A percentile compares a stretch with the other conserved stretches of the same genome.
Evolutionary conservation across 2,797 vertebrate genomes (phyloP).

Genomic region (Sebastiscus albofasciatus): DNA sequence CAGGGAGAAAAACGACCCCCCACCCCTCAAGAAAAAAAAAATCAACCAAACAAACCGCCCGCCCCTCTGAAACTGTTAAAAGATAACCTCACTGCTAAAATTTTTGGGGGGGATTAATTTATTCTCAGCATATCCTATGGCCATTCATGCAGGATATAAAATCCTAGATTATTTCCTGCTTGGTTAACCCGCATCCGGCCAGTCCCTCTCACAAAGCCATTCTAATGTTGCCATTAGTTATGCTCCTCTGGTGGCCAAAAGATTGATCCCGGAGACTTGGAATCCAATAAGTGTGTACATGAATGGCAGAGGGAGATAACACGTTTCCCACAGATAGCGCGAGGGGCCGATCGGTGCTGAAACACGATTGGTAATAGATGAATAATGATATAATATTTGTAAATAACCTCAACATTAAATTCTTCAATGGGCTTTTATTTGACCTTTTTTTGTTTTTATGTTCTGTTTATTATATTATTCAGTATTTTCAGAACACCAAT

Average conservation of each 20-base stretch:
- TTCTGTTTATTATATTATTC: background rate
- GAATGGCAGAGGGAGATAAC: slow-evolving; percentile 85
- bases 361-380: slow-evolving; percentile 72
- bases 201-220: slow-evolving; percentile 85
- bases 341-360: slow-evolving; percentile 65
- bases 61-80: slow-evolving; percentile 61
- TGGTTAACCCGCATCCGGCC: slow-evolving; percentile 87
- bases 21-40: slow-evolving; percentile 23
- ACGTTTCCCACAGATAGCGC: slow-evolving; percentile 70
- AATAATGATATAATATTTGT: slow-evolving; percentile 67
- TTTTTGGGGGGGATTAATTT: slow-evolving; percentile 81
- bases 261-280: slow-evolving; percentile 83
- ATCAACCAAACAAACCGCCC: slow-evolving; percentile 51
- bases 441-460: background rate
- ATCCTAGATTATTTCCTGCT: slow-evolving; percentile 89
- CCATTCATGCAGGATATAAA: slow-evolving; percentile 87
- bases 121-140: slow-evolving; percentile 84
- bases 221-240: slow-evolving; percentile 89
- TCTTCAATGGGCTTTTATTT: slow-evolving; percentile 18
- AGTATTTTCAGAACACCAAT: background rate
- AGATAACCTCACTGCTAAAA: slow-evolving; percentile 75
- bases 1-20: slow-evolving; percentile 22
- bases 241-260: slow-evolving; percentile 88
- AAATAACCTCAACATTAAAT: slow-evolving; percentile 58
- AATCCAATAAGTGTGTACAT: slow-evolving; percentile 85